Evolutionary conservation across 2,113 vertebrate genomes (phyloP), one percentile per base, ranked within the genome.

Genomic region (Cebus imitator): DNA sequence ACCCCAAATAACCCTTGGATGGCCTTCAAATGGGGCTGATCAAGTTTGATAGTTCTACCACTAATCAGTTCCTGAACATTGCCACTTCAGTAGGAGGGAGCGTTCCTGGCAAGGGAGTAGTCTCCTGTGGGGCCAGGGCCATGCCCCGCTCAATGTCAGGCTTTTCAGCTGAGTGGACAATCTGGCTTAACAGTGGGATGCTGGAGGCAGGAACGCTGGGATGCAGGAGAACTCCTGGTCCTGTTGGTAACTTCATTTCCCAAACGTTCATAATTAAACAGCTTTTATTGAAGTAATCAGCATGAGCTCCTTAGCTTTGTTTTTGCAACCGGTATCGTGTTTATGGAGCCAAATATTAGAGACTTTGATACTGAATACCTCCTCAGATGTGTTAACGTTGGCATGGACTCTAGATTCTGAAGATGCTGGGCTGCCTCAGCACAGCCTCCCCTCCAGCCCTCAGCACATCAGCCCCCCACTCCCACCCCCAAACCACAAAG

Each of bases 321-420:
- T 99, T 99, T 99, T 98, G 98, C 99, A 99, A 99, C 98, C 99
- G 96, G 98, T 98, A 98, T 99, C 98, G 98, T 99, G 99, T 99
- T 99, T 99, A 98, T 99, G 99, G 99, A 99, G 99, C 99, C 99
- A 99, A 99, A 99, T 99, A 99, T 98, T 99, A 98, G 99, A 99
- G 99, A 99, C 99, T 99, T 99, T 99, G 99, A 99, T 99, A 99
- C 99, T 95, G 98, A 99, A 99, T 99, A 99, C 99, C 99, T 99
- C 98, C 98, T 99, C 98, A 97, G 99, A 99, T 99, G 99, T 99
- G 99, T 99, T 99, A 99, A 99, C 99, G 99, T 99, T 99, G 99
- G 99, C 99, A 99, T 97, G 97, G 72, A 92, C 97, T 97, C 95
- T 97, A 99, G 99, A 99, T 99, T 99, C 99, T 99, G 98, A 98